These are phyloP conservation scores for Caenorhabditis drosophilae DNA, from an alignment of 2,888 invertebrate species.

Conservation along the genomic window DNA sequence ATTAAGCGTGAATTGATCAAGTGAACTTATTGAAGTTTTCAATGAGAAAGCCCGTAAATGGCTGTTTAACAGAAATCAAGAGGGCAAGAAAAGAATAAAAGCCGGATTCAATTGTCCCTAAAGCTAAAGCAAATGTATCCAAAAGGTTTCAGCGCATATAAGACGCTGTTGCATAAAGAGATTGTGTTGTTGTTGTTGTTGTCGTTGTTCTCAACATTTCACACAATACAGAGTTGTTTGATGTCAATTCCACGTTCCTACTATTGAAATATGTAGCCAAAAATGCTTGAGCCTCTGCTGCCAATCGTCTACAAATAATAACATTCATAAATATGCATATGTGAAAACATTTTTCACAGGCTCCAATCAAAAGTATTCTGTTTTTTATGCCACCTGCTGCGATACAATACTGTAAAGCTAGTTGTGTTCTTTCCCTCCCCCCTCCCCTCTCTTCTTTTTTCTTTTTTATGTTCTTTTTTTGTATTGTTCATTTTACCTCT, in stretches of 20 bases:
- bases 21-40: too few species aligned
- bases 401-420: slow-evolving; percentile 24
- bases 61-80: too few species aligned
- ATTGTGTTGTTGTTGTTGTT: neutral
- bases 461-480: slow-evolving; percentile 8
- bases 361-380: too few species aligned
- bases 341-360: too few species aligned
- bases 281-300: slow-evolving; percentile 11
- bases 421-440: slow-evolving; percentile 15
- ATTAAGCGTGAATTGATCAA: too few species aligned
- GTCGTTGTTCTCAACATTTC: slow-evolving; percentile 26
- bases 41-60: too few species aligned
- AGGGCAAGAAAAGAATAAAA: slow-evolving; percentile 4
- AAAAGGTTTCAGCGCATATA: too few species aligned
- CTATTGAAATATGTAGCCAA: neutral
- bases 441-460: slow-evolving; percentile 20
- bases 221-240: slow-evolving; percentile 14
- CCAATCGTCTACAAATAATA: slow-evolving; percentile 20
- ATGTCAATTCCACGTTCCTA: slow-evolving; percentile 6
- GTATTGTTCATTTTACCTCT: neutral
- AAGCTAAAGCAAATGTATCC: too few species aligned
- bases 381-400: slow-evolving; percentile 33
- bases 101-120: too few species aligned
- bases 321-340: neutral
- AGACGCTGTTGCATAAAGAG: too few species aligned